Evolutionary conservation across 1,140 invertebrate species (phyloP).

Genomic region (Achatina immaculata): DNA sequence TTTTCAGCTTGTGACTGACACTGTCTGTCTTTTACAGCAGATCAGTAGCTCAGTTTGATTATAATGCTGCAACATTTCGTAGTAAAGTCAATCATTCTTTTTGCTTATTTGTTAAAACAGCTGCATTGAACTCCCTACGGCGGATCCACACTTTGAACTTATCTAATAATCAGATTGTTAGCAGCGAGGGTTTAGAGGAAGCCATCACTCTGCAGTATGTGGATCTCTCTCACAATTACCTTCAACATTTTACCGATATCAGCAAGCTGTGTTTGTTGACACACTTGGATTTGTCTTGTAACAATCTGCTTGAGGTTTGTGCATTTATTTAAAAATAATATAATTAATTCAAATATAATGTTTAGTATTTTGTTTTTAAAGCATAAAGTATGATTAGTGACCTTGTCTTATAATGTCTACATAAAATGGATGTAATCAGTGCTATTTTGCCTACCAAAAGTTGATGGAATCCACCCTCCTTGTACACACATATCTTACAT

Average conservation of each 20-base stretch:
- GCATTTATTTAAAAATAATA: too few species aligned
- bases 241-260: constrained; percentile 56
- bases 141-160: constrained; percentile 59
- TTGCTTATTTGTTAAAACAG: constrained; percentile 42
- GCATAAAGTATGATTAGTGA: background rate
- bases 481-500: too few species aligned
- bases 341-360: background rate
- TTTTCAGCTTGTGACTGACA: too few species aligned
- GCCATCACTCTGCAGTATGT: constrained; percentile 60
- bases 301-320: constrained; percentile 63
- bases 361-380: constrained; percentile 3
- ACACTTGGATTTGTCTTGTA: constrained; percentile 52
- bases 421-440: too few species aligned
- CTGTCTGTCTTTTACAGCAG: too few species aligned
- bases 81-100: too few species aligned
- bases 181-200: constrained; percentile 54
- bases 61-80: too few species aligned
- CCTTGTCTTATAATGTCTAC: background rate
- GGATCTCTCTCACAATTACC: constrained; percentile 59
- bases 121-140: constrained; percentile 52
- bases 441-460: too few species aligned
- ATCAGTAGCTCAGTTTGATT: too few species aligned
- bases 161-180: constrained; percentile 65
- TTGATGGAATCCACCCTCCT: too few species aligned
- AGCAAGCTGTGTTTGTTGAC: constrained; percentile 61